Evolutionary conservation across 2,888 invertebrate genomes (phyloP), one percentile per base, ranked within the genome.

Genomic region (Drosophila borborema): DNA sequence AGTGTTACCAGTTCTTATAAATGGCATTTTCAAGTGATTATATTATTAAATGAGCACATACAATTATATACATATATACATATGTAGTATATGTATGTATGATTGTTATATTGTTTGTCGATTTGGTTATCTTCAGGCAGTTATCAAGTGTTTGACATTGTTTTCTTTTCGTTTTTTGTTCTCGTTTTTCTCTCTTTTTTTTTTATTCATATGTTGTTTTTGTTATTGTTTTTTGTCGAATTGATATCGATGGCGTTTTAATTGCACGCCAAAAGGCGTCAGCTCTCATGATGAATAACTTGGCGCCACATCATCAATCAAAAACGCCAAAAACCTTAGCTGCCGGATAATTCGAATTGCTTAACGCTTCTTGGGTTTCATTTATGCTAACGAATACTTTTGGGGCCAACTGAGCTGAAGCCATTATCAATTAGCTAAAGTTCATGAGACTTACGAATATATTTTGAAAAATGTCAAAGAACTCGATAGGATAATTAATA

Each of bases 1-100:
- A 74, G 55, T 41, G 64, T 77, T 77, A 63, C 64, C 78, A 67
- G 70, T 58, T 80, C 71, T 74, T 69, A 76, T 80, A 82, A 66
- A 76, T 87, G 85, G 71, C 85, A 81, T 74, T 82, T 69, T 78
- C 71, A 82, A 87, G 82, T 84, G 82, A 82, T 84, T 86, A 76
- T 77, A 76, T 74, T 77, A 79, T 74, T 74, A 62, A 72, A 67
- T 59, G 55, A 59, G 1, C 51, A 51, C 20, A 20, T 14, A 36
- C 20, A 34, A 16, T 5, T 2, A 23, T 20, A 38, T 45, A 16
- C 28, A 49, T 36, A 48, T 2, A 54, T 45, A 23, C 31, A 14
- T 18, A 1, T 28, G 8, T 58, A 20, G 12, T 60, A 20, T 61
- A 7, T 9, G 8, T 45, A 20, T 61, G 28, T 41, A 48, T 64